Base-by-base conservation (phyloP, 1,140 invertebrate species). In the Sycobia sp. region DNA sequence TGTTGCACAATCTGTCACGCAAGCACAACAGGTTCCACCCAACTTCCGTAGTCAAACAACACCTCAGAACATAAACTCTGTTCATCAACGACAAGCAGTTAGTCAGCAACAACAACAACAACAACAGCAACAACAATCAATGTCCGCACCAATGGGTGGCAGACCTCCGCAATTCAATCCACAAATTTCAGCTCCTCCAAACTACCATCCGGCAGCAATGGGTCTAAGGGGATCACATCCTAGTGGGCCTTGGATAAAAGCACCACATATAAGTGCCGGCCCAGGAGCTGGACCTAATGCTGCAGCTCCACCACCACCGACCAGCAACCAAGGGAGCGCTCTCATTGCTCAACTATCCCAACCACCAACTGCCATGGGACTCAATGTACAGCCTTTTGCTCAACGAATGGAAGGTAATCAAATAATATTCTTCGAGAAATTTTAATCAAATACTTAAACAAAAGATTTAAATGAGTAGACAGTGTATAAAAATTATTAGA, bases 321-420 rank as follows among this genome's bases (percentile, higher is more conserved):
- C 23, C 0, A 78, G 77, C 59, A 76, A 74, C 20, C 78, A 79
- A 50, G 72, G 74, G 27, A 88, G 87, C 63, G 86, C 88, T 5
- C 72, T 89, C 0, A 88, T 90, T 64, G 87, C 89, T 1, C 90
- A 91, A 62, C 79, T 90, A 1, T 87, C 87, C 27, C 87, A 87
- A 46, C 87, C 89, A 4, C 87, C 88, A 3, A 82, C 82, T 18
- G 75, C 82, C 0, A 80, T 87, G 67, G 82, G 80, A 27, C 74
- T 78, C 16, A 84, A 74, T 58, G 79, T 84, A 16, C 78, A 81
- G 61, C 78, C 82, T 25, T 84, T 84, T 69, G 74, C 72, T 56
- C 83, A 83, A 70, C 77, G 83, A 71, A 83, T 86, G 73, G 83
- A 84, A 65, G 74, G 76, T 75, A 73, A 70, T n/a, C 44, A 32